Base-by-base conservation (phyloP, 2,888 invertebrate species). In the Latrodectus hesperus region DNA sequence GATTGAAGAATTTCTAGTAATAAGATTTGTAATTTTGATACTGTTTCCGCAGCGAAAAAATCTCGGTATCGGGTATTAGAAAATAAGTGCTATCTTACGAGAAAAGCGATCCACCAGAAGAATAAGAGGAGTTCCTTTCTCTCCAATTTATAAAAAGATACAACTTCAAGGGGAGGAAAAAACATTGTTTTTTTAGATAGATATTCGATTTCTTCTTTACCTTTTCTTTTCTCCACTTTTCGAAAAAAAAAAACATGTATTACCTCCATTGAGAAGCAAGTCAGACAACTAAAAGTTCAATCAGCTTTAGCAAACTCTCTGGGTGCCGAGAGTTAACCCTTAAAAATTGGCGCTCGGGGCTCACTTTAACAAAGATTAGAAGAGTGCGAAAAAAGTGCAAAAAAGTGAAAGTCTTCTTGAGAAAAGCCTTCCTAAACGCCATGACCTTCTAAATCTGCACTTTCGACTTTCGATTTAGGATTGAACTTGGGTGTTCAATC, bases 291-390 rank as follows among this genome's bases (percentile, higher is more conserved):
- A 72, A 76, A 80, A 86, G 85, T 86, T 86, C 85, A 86, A 86
- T 86, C 85, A 86, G 85, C 85, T 86, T 71, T 75, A 71, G 26
- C 64, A 60, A 65, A 51, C 53, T 80, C 80, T 71, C 65, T 52
- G 71, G 55, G 64, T 76, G 80, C 64, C 60, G 38, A 10, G 72
- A 76, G 85, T 86, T 86, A 86, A 86, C 85, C 85, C 80, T 80
- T 71, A 67, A 76, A 86, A 86, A 86, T 86, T 80, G 85, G 75
- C 85, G 85, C 85, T 86, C 76, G 60, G 85, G 85, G 85, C 84
- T 86, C 80, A 80, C 79, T 80, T 86, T 76, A 80, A 86, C 80
- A 73, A 86, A 75, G 80, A 86, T 70, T 78, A 76, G 76, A 71
- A 79, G 64, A 80, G 75, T 75, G 75, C 74, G 74, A 79, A 85